Base-by-base conservation (phyloP, 2,797 vertebrate genomes). In the Chaetodon trifasciatus region DNA sequence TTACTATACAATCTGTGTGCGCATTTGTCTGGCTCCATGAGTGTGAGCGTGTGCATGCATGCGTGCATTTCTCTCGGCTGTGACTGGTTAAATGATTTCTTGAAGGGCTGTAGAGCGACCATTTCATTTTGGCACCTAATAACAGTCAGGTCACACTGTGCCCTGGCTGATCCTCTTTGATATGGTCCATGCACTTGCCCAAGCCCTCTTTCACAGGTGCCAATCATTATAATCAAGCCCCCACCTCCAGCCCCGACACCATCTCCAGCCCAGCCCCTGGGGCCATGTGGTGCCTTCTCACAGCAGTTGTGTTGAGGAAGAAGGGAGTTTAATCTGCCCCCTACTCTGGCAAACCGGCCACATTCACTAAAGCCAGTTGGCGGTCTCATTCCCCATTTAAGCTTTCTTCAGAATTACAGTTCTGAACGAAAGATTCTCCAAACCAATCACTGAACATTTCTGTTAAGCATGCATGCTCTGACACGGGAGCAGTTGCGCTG, bases 91-190 rank as follows among this genome's bases (percentile, higher is more conserved):
- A 93, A 92, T 91, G 88, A 92, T 93, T 93, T 89, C 86, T 92
- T 86, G 88, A 91, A 90, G 87, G 83, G 83, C 86, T 85, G 69
- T 83, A 76, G 86, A 84, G 89, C 86, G 75, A 85, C 90, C 86
- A 84, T 94, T 93, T 94, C 91, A 93, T 94, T 93, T 91, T 83
- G 87, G 91, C 88, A 92, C 83, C 90, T 94, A 91, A 94, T 94
- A 94, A 93, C 84, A 88, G 88, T 86, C 87, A 83, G 93, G 93
- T 93, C 92, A 92, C 89, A 72, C 68, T 12, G 80, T 76, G 90
- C 89, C 88, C 90, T 39, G 62, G 84, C 89, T 93, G 93, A 92
- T 92, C 92, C 92, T 89, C 90, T 92, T 88, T 91, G 92, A 94
- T 93, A 89, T 88, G 93, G 90, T 94, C 90, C 50, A 10, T 86